phyloP scores from a whole-genome alignment of 2,888 invertebrate species.

The Ashinkailepas kermadecensis region DNA sequence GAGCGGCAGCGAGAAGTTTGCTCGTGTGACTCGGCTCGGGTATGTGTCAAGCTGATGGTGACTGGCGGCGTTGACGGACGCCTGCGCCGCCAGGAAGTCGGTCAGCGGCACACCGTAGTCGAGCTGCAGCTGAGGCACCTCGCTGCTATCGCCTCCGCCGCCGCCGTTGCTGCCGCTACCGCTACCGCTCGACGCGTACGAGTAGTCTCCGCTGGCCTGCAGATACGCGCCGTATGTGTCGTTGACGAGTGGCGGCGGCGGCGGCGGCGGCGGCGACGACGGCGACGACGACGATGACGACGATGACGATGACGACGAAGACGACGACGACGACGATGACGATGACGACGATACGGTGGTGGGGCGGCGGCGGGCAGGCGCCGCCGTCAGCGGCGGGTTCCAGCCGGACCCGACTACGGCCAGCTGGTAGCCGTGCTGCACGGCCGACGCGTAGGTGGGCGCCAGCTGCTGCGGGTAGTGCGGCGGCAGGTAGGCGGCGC shows the following conservation, averaged over 20 bases:
- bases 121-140: not conserved
- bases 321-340: not conserved
- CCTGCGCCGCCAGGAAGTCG: not conserved
- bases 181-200: not conserved
- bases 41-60: not conserved
- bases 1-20: not conserved
- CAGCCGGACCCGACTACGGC: not conserved
- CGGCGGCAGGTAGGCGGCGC: not conserved
- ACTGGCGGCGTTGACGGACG: not conserved
- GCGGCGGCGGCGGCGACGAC: not conserved
- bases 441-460: not conserved
- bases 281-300: not conserved
- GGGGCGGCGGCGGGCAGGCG: no score
- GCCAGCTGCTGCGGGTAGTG: not conserved
- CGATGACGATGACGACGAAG: not conserved
- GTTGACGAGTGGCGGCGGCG: not conserved
- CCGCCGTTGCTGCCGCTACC: not conserved
- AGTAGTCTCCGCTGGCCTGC: not conserved
- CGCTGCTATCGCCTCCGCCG: not conserved
- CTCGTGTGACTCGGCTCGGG: not conserved
- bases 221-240: not conserved
- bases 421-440: slow-evolving; percentile 16
- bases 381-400: no score
- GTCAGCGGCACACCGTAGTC: not conserved
- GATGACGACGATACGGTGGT: no score